A percentile compares a stretch with the other conserved stretches of the same genome.
phyloP scores from a whole-genome alignment of 1,140 invertebrate species.

The Bombus waltoni region DNA sequence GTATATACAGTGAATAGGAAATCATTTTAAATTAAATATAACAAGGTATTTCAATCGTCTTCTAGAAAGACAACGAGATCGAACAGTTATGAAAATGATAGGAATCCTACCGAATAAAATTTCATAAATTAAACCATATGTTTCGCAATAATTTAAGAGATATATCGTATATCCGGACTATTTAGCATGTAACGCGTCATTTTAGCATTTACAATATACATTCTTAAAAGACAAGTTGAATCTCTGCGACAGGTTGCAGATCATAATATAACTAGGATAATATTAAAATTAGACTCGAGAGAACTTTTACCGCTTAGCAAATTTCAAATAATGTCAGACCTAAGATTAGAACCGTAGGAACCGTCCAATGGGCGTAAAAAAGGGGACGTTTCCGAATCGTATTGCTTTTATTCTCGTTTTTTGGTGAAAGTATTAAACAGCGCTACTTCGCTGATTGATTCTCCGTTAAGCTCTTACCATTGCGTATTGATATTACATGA shows the following conservation, averaged over 20 bases:
- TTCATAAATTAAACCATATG: not conserved
- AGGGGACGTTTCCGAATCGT: constrained; percentile 55
- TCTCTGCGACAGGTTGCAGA: constrained; percentile 24
- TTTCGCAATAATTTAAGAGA: not conserved
- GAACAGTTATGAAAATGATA: not conserved
- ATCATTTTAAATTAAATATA: not conserved
- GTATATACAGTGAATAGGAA: not conserved
- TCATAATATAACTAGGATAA: constrained; percentile 36
- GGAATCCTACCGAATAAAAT: not conserved
- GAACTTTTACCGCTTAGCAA: constrained; percentile 66
- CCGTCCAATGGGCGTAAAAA: constrained; percentile 75
- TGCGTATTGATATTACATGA: not conserved
- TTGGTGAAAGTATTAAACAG: not conserved
- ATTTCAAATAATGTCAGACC: constrained; percentile 57
- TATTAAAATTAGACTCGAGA: constrained; percentile 44
- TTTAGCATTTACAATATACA: constrained; percentile 42
- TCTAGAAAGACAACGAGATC: no score
- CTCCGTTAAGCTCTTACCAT: not conserved
- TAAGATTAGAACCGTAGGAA: constrained; percentile 74
- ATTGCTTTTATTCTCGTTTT: constrained; percentile 55
- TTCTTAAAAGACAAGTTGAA: constrained; percentile 25
- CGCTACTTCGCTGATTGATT: constrained; percentile 18
- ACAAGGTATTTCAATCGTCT: not conserved
- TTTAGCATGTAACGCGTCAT: constrained; percentile 30
- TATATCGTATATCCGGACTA: constrained; percentile 28